These are phyloP conservation scores for Zosterops japonicus DNA, from an alignment of 2,113 vertebrate species.

Conservation along the genomic window DNA sequence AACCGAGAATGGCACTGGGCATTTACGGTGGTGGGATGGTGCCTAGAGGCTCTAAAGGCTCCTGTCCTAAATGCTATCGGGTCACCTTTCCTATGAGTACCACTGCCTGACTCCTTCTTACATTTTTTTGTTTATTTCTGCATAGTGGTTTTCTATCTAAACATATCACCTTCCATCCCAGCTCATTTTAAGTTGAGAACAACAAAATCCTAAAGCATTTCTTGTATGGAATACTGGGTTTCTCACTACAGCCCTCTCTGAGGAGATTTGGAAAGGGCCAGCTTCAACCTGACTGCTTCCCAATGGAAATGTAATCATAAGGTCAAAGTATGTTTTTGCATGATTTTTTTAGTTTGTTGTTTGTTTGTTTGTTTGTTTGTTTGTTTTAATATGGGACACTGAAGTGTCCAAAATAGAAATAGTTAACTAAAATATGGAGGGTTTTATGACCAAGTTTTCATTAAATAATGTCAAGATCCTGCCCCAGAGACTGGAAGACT, in stretches of 20 bases:
- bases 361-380: too few species aligned
- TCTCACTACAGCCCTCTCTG: neutral
- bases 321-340: neutral
- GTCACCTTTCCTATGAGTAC: neutral
- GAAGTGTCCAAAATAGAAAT: neutral
- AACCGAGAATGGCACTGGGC: rapidly evolving
- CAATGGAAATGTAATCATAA: neutral
- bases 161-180: neutral
- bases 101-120: neutral
- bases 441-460: neutral
- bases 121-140: neutral
- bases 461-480: neutral
- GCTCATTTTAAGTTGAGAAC: neutral
- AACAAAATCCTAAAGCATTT: neutral
- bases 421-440: neutral
- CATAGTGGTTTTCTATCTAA: neutral
- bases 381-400: neutral
- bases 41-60: neutral
- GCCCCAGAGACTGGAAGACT: neutral
- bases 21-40: neutral
- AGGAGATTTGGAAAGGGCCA: neutral
- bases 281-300: neutral
- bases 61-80: neutral
- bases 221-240: neutral
- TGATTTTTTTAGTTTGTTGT: rapidly evolving